phyloP scores from a whole-genome alignment of 2,113 vertebrate genomes.

The Pithys albifrons region DNA sequence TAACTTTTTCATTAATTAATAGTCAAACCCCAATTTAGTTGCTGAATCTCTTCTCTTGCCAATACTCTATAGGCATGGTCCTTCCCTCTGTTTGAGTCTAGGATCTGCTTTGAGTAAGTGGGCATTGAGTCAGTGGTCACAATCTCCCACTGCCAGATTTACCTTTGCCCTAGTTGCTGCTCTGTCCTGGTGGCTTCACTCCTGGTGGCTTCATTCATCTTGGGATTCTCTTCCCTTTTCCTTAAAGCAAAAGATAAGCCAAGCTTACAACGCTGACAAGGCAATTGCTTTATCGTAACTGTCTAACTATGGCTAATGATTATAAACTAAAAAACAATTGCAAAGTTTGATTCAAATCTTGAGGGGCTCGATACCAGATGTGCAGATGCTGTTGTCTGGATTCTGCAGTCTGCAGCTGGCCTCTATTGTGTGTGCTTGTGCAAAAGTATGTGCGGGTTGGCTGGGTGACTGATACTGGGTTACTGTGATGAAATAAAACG shows the following conservation, averaged over 20 bases:
- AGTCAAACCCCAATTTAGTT: neutral
- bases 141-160: neutral
- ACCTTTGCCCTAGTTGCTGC: neutral
- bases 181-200: neutral
- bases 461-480: neutral
- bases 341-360: neutral
- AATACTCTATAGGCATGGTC: neutral
- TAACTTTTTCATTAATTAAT: neutral
- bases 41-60: neutral
- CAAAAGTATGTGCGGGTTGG: neutral
- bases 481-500: neutral
- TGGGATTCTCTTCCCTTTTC: neutral
- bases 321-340: neutral
- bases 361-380: neutral
- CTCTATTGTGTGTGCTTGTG: fast-evolving
- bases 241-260: neutral
- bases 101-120: neutral
- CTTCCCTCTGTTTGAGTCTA: neutral
- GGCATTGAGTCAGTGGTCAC: neutral
- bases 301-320: neutral
- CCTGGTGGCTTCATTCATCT: neutral
- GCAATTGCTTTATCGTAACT: neutral
- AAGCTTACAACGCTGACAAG: neutral
- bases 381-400: neutral
- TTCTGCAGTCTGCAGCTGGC: neutral